Conservation (phyloP, 2,113 vertebrate genomes). For the Shinisaurus crocodilurus region DNA sequence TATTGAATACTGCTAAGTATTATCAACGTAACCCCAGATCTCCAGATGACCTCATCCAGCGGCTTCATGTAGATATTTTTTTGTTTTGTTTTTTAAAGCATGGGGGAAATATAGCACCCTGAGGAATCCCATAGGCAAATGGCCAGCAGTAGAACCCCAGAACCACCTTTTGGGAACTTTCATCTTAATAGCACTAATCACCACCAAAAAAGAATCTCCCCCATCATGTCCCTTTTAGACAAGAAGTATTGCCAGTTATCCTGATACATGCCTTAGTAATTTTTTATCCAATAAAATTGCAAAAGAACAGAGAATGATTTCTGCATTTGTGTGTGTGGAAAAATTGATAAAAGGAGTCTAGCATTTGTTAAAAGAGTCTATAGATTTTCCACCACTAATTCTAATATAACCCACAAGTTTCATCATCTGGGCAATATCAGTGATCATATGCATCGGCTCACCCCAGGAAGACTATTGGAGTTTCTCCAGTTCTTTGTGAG, state of each 20-base stretch:
- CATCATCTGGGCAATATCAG: not conserved
- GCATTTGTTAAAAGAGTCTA: not conserved
- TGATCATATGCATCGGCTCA: not conserved
- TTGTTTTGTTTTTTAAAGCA: no score
- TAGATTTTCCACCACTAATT: not conserved
- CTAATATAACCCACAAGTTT: not conserved
- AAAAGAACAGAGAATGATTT: not conserved
- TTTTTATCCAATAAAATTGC: not conserved
- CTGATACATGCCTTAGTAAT: not conserved
- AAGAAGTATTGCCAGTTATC: not conserved
- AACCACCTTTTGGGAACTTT: not conserved
- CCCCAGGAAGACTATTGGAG: not conserved
- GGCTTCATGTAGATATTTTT: not conserved
- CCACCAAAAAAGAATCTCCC: no score
- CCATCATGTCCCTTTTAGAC: not conserved
- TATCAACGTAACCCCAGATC: not conserved
- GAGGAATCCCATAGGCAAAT: not conserved
- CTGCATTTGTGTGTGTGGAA: not conserved
- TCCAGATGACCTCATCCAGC: not conserved
- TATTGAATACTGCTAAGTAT: no score
- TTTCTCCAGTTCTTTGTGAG: not conserved
- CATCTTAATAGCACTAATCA: not conserved
- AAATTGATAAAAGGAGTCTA: not conserved
- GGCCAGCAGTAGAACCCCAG: not conserved
- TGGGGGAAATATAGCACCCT: not conserved